phyloP scores from a whole-genome alignment of 2,797 vertebrate genomes.

The Trachurus trachurus region DNA sequence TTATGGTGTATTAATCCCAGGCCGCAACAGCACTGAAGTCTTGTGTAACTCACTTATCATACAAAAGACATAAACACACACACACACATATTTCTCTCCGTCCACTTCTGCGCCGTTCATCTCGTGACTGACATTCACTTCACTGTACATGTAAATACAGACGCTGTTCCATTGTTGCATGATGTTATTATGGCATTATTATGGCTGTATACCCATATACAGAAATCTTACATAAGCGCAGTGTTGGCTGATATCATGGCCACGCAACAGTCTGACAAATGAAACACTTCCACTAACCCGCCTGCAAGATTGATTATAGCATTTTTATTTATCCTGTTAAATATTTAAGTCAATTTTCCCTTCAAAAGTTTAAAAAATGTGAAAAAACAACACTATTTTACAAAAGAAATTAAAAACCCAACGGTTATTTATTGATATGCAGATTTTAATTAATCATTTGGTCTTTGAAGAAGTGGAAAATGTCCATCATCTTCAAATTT shows the following conservation, averaged over 20 bases:
- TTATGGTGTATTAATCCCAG: conserved; percentile 16
- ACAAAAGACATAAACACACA: not conserved
- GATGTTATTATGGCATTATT: conserved; percentile 60
- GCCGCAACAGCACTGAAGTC: not conserved
- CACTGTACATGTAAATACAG: conserved; percentile 53
- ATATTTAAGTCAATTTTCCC: not conserved
- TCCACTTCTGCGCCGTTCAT: not conserved
- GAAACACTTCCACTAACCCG: not conserved
- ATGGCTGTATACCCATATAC: conserved; percentile 57
- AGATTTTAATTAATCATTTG: not conserved
- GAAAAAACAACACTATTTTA: not conserved
- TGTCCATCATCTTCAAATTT: not conserved
- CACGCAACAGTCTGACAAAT: not conserved
- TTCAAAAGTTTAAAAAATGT: not conserved
- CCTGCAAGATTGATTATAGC: not conserved
- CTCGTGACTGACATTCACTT: conserved; percentile 40
- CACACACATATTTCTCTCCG: not conserved
- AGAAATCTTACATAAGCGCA: conserved; percentile 34
- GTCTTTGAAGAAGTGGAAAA: not conserved
- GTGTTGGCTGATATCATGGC: conserved; percentile 19
- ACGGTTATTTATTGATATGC: not conserved
- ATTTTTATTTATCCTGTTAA: not conserved
- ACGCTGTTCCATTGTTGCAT: conserved; percentile 45
- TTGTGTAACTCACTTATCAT: not conserved
- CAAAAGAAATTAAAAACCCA: not conserved